Evolutionary conservation across 2,888 invertebrate genomes (phyloP).

Genomic region (Drosophila prostipennis): DNA sequence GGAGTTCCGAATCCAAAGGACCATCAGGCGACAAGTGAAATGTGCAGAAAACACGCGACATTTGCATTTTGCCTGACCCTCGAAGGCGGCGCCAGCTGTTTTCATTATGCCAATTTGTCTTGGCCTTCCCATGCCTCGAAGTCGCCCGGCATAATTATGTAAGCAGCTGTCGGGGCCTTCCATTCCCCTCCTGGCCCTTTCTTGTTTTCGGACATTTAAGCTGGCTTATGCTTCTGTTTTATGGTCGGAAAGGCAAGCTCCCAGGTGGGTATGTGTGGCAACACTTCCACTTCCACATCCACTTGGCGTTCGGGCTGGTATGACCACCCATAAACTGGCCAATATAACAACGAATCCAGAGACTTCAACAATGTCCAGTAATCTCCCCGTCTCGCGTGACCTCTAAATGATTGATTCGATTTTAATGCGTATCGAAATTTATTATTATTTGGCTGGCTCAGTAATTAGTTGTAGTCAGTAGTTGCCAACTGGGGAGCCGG

Average conservation of each 20-base stretch:
- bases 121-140: constrained; percentile 4
- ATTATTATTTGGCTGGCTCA: constrained; percentile 26
- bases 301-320: too few species aligned
- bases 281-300: too few species aligned
- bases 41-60: constrained; percentile 44
- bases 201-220: constrained; percentile 41
- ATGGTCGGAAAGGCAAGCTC: constrained; percentile 44
- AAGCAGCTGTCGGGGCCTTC: constrained; percentile 56
- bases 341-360: constrained; percentile 4
- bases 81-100: constrained; percentile 64
- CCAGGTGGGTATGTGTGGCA: neutral
- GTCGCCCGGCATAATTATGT: constrained; percentile 63
- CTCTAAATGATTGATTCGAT: constrained; percentile 68
- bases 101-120: constrained; percentile 53
- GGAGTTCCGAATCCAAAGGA: neutral
- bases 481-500: constrained; percentile 57
- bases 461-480: constrained; percentile 61
- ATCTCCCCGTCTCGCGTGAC: neutral
- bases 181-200: constrained; percentile 1
- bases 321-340: constrained; percentile 58
- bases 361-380: constrained; percentile 16
- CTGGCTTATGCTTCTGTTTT: constrained; percentile 62
- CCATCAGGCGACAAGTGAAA: constrained; percentile 17
- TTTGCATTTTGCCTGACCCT: constrained; percentile 72
- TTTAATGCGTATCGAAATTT: constrained; percentile 56